A percentile compares a stretch with the other conserved stretches of the same genome.
These are phyloP conservation scores for Pheosia tremula DNA, from an alignment of 2,888 invertebrate genomes.

Conservation along the genomic window DNA sequence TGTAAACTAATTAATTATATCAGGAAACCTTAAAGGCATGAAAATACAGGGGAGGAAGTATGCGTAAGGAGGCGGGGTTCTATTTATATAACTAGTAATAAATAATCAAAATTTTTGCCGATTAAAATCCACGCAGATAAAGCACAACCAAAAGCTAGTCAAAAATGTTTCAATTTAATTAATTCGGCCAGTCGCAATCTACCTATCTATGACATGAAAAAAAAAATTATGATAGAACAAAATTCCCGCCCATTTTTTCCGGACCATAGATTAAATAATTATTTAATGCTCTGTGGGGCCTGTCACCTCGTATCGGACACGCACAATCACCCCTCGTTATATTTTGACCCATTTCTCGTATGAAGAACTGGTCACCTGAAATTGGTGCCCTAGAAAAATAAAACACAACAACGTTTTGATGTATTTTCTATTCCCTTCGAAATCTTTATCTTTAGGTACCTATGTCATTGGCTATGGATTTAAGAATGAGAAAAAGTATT, in stretches of 20 bases:
- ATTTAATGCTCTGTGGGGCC: conserved; percentile 37
- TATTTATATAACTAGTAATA: no score
- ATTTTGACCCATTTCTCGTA: conserved; percentile 64
- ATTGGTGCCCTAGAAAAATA: conserved; percentile 20
- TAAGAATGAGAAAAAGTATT: no score
- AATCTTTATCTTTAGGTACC: no score
- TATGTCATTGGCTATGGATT: no score
- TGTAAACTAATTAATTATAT: no score
- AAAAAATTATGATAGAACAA: conserved; percentile 28
- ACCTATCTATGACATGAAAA: conserved; percentile 24
- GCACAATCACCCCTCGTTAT: conserved; percentile 31
- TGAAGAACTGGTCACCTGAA: conserved; percentile 39
- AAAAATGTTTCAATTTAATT: conserved; percentile 21
- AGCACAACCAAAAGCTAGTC: conserved; percentile 6
- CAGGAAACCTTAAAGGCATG: no score
- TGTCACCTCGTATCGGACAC: conserved; percentile 38
- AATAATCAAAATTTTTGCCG: no score
- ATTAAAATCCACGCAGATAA: no score
- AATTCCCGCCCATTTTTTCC: conserved; percentile 27
- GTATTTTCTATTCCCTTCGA: no score
- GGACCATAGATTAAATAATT: conserved; percentile 37
- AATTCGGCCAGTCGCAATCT: conserved; percentile 20
- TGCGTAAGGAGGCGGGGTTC: no score
- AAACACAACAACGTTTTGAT: neutral
- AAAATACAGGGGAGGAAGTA: no score